Evolutionary conservation across 2,797 vertebrate species (phyloP).

Genomic region (Hipposideros larvatus): DNA sequence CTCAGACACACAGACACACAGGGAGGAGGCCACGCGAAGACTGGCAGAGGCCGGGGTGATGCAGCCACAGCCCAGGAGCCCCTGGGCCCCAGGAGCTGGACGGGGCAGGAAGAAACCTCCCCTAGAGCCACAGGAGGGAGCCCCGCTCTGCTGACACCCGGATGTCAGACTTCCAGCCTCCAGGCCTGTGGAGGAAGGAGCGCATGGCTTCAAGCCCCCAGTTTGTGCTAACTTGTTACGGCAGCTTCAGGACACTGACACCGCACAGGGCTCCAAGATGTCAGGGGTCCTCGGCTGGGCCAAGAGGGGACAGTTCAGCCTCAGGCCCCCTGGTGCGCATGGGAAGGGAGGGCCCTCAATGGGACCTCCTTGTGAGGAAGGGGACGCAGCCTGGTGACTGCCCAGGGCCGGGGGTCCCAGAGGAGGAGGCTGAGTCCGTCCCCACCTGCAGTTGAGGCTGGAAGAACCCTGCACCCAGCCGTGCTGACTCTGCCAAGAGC

Average conservation of each 20-base stretch:
- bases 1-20: too few species aligned
- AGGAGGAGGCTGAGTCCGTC: not conserved
- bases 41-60: fast-evolving
- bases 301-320: not conserved
- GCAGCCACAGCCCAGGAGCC: not conserved
- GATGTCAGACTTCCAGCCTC: not conserved
- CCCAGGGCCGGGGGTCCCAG: fast-evolving
- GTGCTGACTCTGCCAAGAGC: not conserved
- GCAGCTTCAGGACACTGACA: not conserved
- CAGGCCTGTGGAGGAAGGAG: fast-evolving
- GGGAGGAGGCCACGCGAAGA: not conserved
- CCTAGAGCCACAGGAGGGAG: too few species aligned
- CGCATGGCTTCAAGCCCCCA: too few species aligned
- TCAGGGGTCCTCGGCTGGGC: not conserved
- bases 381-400: not conserved
- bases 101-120: too few species aligned
- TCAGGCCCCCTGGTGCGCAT: fast-evolving
- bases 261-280: not conserved
- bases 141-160: fast-evolving
- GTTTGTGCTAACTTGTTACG: fast-evolving
- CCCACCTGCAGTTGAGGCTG: fast-evolving
- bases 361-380: not conserved
- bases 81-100: not conserved
- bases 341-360: fast-evolving
- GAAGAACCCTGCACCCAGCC: not conserved